These are phyloP conservation scores for Lamprologus lemairii DNA, from an alignment of 2,113 vertebrate species.

Conservation along the genomic window DNA sequence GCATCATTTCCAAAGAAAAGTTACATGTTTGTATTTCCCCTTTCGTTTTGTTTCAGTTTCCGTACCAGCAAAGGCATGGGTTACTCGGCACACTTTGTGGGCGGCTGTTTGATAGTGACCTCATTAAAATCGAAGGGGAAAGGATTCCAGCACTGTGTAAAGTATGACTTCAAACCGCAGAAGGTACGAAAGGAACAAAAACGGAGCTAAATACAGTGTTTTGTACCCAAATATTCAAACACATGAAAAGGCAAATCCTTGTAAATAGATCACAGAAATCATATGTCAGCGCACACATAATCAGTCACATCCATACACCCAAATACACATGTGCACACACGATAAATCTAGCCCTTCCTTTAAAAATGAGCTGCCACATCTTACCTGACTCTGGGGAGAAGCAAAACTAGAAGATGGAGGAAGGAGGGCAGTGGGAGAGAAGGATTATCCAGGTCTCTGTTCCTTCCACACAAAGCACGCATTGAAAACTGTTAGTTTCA, in stretches of 20 bases:
- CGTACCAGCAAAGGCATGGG: slow-evolving; percentile 96
- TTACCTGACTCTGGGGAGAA: slow-evolving; percentile 23
- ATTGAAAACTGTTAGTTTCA: not conserved
- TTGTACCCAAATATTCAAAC: not conserved
- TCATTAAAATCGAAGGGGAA: slow-evolving; percentile 97
- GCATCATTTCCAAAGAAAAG: not conserved
- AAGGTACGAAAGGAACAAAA: slow-evolving; percentile 73
- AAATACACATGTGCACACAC: not conserved
- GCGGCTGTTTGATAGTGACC: slow-evolving; percentile 92
- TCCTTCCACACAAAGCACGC: not conserved
- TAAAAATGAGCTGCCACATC: not conserved
- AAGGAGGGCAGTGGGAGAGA: slow-evolving; percentile 17
- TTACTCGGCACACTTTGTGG: slow-evolving; percentile 98
- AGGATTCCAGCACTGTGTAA: slow-evolving; percentile 98
- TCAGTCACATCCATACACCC: not conserved
- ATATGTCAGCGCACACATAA: not conserved
- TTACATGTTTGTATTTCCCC: not conserved
- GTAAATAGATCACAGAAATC: not conserved
- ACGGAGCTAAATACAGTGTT: not conserved
- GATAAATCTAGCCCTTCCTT: not conserved
- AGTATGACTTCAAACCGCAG: slow-evolving; percentile 98
- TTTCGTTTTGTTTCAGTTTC: slow-evolving; percentile 73
- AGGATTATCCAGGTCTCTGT: slow-evolving; percentile 9
- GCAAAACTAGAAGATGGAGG: not conserved
- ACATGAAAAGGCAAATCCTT: not conserved